These are phyloP conservation scores for Heliocidaris tuberculata DNA, from an alignment of 35 echinoderm and acorn worm genomes.

Conservation along the genomic window DNA sequence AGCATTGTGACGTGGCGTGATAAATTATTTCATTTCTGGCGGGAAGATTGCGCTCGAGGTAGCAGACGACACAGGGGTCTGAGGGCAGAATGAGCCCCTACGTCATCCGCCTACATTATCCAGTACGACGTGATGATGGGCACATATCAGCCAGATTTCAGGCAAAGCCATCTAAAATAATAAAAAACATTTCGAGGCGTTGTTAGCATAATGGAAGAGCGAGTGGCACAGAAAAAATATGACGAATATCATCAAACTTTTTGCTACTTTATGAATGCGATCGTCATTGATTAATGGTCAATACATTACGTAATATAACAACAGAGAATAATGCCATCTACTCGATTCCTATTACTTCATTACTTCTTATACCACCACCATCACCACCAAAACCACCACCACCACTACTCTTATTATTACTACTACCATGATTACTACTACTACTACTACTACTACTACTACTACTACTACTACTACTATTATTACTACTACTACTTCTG, in stretches of 20 bases:
- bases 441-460: neutral
- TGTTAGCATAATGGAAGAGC: neutral
- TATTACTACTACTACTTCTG: neutral
- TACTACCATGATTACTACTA: neutral
- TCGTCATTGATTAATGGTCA: too few relatives aligned
- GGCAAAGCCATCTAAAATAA: neutral
- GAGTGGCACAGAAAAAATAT: neutral
- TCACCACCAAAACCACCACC: neutral
- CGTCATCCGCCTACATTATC: conserved; percentile 1
- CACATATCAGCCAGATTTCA: neutral
- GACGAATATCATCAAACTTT: too few relatives aligned
- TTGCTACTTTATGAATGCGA: too few relatives aligned
- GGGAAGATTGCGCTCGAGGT: neutral
- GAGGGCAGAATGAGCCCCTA: neutral
- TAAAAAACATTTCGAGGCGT: neutral
- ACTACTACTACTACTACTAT: neutral
- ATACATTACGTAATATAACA: too few relatives aligned
- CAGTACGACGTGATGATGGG: neutral
- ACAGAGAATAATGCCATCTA: too few relatives aligned
- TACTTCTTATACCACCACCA: too few relatives aligned
- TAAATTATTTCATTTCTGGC: conserved; percentile 6
- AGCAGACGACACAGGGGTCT: neutral
- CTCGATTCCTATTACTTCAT: too few relatives aligned
- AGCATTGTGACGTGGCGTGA: neutral
- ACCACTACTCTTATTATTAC: neutral